A percentile compares a stretch with the other conserved stretches of the same genome.
Evolutionary conservation across 1,140 invertebrate species (phyloP).

Genomic region (Oryctes rhinoceros): DNA sequence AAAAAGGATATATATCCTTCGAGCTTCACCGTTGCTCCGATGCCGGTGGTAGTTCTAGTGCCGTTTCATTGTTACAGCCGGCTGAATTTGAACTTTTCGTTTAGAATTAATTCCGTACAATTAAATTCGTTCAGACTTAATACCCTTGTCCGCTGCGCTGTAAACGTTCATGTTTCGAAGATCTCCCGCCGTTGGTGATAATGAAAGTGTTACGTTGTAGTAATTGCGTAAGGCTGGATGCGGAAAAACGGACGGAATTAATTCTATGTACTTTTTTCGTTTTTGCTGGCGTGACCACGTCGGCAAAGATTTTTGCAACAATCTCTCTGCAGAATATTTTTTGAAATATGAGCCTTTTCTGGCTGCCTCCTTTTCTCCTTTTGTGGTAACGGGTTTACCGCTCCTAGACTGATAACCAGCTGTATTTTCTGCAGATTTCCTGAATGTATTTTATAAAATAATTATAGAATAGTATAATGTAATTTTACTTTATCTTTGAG

Average conservation of each 20-base stretch:
- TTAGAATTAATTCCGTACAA: constrained; percentile 19
- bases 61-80: background rate
- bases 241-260: background rate
- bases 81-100: constrained; percentile 14
- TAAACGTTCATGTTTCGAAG: constrained; percentile 14
- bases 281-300: background rate
- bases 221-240: background rate
- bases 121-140: constrained; percentile 19
- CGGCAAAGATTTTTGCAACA: background rate
- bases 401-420: too few relatives aligned
- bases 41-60: background rate
- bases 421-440: too few relatives aligned
- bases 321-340: background rate
- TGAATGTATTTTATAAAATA: too few relatives aligned
- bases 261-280: background rate
- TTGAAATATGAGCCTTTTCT: too few relatives aligned
- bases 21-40: background rate
- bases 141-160: constrained; percentile 3
- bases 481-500: too few relatives aligned
- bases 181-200: constrained; percentile 17
- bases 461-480: too few relatives aligned
- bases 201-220: background rate
- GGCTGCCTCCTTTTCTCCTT: too few relatives aligned
- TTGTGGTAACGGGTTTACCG: too few relatives aligned
- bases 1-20: background rate